A percentile compares a stretch with the other conserved stretches of the same genome.
Conservation (phyloP, 2,888 invertebrate species). For the Frankliniella intonsa region DNA sequence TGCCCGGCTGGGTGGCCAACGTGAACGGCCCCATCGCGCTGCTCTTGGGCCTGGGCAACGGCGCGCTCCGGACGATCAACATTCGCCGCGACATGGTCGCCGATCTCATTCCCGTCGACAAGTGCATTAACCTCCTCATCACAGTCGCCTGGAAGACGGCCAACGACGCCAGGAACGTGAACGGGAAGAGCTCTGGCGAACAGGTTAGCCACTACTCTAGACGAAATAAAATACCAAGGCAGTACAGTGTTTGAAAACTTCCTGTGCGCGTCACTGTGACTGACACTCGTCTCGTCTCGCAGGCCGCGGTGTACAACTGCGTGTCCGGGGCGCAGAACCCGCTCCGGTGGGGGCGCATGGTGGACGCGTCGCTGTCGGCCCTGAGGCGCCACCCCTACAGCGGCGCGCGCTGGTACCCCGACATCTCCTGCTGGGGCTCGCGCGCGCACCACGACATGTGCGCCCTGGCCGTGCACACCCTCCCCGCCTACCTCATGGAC, state of each 20-base stretch:
- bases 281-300: too few relatives aligned
- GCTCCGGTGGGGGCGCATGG: slow-evolving; percentile 55
- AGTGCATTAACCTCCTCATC: slow-evolving; percentile 51
- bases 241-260: too few relatives aligned
- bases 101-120: slow-evolving; percentile 48
- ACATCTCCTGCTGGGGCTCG: slow-evolving; percentile 46
- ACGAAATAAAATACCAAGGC: too few relatives aligned
- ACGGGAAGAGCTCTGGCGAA: background rate
- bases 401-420: slow-evolving; percentile 50
- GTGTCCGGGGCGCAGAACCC: slow-evolving; percentile 58
- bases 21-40: slow-evolving; percentile 82
- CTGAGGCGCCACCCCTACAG: slow-evolving; percentile 51
- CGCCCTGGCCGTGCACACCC: slow-evolving; percentile 52
- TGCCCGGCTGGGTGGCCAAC: slow-evolving; percentile 87
- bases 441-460: slow-evolving; percentile 50
- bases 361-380: slow-evolving; percentile 47
- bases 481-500: slow-evolving; percentile 56
- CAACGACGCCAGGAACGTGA: slow-evolving; percentile 38
- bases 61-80: slow-evolving; percentile 51
- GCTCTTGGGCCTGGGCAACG: slow-evolving; percentile 48
- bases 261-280: too few relatives aligned
- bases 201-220: slow-evolving; percentile 38
- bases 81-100: slow-evolving; percentile 46
- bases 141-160: slow-evolving; percentile 52
- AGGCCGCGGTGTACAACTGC: slow-evolving; percentile 53